Evolutionary conservation across 2,113 vertebrate species (phyloP).

Genomic region (Columba janthina): DNA sequence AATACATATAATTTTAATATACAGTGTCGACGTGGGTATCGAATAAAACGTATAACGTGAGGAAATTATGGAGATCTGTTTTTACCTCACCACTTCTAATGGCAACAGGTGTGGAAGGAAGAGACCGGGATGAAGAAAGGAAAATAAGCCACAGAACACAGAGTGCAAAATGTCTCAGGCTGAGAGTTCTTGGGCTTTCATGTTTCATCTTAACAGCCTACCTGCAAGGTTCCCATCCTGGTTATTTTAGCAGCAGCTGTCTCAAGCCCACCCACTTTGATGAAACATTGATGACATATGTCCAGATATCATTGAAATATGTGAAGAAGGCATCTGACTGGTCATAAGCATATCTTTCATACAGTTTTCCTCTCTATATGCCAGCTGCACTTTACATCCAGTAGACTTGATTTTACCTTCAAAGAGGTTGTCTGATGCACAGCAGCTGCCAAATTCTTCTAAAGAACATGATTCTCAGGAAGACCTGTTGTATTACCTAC

Average conservation of each 20-base stretch:
- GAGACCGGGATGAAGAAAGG: background rate
- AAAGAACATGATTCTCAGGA: background rate
- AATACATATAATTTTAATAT: background rate
- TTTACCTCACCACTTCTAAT: fast-evolving
- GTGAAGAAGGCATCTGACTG: background rate
- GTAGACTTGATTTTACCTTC: background rate
- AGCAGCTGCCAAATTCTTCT: background rate
- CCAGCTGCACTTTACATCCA: background rate
- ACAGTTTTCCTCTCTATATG: background rate
- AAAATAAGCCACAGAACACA: fast-evolving
- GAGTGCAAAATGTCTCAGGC: background rate
- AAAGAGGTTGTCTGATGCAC: background rate
- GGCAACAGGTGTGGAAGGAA: fast-evolving
- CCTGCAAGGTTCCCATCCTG: background rate
- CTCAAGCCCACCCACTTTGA: background rate
- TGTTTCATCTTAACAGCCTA: background rate
- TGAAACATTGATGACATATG: background rate
- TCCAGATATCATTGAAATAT: background rate
- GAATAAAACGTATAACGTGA: background rate
- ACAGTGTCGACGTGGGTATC: background rate
- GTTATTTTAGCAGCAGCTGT: background rate
- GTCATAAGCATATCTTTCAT: background rate
- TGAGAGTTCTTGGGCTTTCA: background rate
- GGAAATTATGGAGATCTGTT: background rate
- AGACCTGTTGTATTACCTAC: background rate